Conservation (phyloP, 53 echinoderm and acorn worm genomes). For the Pentamera pediparva region DNA sequence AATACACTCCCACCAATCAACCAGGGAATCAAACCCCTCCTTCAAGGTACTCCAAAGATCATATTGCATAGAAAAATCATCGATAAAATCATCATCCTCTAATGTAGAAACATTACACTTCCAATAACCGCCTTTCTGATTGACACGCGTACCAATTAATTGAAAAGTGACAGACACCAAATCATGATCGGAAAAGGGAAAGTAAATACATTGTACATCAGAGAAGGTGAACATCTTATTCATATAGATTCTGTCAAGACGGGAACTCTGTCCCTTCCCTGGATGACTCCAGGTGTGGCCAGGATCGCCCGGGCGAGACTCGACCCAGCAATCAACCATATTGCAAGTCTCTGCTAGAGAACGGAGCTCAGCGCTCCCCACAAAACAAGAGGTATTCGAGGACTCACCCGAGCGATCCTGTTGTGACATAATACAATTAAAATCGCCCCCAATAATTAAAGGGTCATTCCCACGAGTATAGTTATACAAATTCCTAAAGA, state of each 20-base stretch:
- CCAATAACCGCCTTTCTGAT: not conserved
- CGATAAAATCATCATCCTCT: not conserved
- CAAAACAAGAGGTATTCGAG: not conserved
- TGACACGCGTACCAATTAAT: not conserved
- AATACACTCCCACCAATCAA: conserved; percentile 1
- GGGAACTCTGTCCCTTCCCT: not conserved
- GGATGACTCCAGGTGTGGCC: not conserved
- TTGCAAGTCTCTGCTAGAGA: not conserved
- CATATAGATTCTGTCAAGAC: not conserved
- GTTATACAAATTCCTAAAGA: not conserved
- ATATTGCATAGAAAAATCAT: not conserved
- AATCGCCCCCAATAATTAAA: not conserved
- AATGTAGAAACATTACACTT: not conserved
- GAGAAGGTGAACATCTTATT: not conserved
- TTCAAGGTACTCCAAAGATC: not conserved
- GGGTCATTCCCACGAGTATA: not conserved
- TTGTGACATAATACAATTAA: not conserved
- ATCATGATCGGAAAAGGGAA: not conserved
- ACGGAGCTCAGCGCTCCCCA: not conserved
- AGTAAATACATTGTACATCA: not conserved
- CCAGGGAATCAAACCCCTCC: not conserved
- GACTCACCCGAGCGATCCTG: not conserved
- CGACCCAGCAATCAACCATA: not conserved
- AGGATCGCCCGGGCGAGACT: not conserved
- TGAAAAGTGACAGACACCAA: not conserved